Conservation (phyloP, 2,797 vertebrate species). For the Tapera naevia region DNA sequence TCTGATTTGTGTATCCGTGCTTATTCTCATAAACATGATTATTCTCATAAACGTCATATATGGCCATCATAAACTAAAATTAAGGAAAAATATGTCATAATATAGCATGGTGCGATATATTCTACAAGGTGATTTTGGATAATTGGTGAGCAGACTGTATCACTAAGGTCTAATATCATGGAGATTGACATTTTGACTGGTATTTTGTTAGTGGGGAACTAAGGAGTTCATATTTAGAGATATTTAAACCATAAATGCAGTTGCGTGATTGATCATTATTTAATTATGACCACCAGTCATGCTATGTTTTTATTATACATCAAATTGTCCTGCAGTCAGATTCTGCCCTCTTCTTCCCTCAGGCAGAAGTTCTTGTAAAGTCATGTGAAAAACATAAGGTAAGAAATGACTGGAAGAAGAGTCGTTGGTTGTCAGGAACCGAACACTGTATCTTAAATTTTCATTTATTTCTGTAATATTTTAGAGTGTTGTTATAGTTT, state of each 20-base stretch:
- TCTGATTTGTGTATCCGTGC: neutral
- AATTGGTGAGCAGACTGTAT: neutral
- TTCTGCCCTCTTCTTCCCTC: neutral
- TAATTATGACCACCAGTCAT: conserved; percentile 37
- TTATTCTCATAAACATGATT: neutral
- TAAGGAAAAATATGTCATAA: neutral
- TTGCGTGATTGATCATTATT: conserved; percentile 25
- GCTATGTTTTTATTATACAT: neutral
- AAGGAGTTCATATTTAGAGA: neutral
- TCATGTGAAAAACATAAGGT: neutral
- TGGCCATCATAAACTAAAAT: neutral
- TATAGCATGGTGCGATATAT: neutral
- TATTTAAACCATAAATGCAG: neutral
- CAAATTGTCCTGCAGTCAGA: neutral
- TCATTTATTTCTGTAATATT: neutral
- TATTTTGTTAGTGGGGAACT: neutral
- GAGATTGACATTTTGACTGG: neutral
- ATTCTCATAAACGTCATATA: neutral
- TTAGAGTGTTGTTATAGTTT: neutral
- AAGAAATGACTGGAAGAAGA: neutral
- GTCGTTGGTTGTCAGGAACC: neutral
- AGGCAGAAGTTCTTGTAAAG: neutral
- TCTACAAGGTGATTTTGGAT: neutral
- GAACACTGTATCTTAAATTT: neutral
- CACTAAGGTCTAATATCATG: neutral